phyloP scores from a whole-genome alignment of 2,888 invertebrate genomes.

The Dolichopus griseipennis region DNA sequence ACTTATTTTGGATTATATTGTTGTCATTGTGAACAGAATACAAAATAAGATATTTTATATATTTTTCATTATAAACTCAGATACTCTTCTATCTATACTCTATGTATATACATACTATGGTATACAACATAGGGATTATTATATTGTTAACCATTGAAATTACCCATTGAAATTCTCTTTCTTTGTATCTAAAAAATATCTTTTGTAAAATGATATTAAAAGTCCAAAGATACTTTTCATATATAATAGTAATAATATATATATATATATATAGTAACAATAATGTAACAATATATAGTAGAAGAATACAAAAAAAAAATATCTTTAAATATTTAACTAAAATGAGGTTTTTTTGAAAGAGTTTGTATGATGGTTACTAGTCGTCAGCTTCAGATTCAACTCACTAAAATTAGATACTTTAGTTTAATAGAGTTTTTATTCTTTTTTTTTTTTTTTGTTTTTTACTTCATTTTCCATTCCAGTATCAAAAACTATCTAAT shows the following conservation, averaged over 20 bases:
- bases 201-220: too few relatives aligned
- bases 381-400: not conserved
- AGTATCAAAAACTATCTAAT: too few relatives aligned
- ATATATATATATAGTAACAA: too few relatives aligned
- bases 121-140: not conserved
- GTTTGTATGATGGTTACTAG: not conserved
- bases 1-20: not conserved
- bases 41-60: not conserved
- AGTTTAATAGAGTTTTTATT: not conserved
- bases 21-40: constrained; percentile 1
- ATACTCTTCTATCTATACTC: not conserved
- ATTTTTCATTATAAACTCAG: too few relatives aligned
- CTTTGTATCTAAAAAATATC: too few relatives aligned
- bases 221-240: not conserved
- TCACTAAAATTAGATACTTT: constrained; percentile 4
- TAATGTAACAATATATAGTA: not conserved
- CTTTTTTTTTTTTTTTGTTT: not conserved
- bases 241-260: not conserved
- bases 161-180: too few relatives aligned
- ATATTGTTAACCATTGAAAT: too few relatives aligned
- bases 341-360: not conserved
- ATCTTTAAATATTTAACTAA: too few relatives aligned
- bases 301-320: not conserved
- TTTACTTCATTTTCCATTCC: not conserved
- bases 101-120: not conserved